Evolutionary conservation across 2,888 invertebrate genomes (phyloP).

Genomic region (Leptopilina syphax): DNA sequence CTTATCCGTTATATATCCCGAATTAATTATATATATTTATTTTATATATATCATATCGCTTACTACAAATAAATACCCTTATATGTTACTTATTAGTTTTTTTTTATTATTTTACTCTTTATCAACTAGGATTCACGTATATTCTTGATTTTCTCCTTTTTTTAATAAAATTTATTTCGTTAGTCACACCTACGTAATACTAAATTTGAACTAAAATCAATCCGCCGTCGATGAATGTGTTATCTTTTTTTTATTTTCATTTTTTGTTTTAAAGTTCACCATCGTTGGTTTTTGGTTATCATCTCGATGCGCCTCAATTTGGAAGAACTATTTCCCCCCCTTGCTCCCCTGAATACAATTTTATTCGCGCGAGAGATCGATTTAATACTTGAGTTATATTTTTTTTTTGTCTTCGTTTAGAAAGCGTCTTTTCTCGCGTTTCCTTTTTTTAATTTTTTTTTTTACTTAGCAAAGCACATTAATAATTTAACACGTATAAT

Average conservation of each 20-base stretch:
- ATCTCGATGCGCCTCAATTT: slow-evolving; percentile 28
- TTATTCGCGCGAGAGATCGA: slow-evolving; percentile 39
- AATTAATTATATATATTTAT: slow-evolving; percentile 50
- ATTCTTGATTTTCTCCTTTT: slow-evolving; percentile 45
- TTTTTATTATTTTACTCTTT: too few relatives aligned
- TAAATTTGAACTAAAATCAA: slow-evolving; percentile 58
- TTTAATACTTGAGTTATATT: slow-evolving; percentile 33
- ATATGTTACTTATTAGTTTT: slow-evolving; percentile 58
- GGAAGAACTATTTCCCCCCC: slow-evolving; percentile 30
- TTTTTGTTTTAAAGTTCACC: slow-evolving; percentile 36
- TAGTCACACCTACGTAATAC: slow-evolving; percentile 56
- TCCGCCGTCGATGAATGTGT: slow-evolving; percentile 55
- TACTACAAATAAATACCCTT: slow-evolving; percentile 64
- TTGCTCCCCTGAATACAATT: slow-evolving; percentile 31
- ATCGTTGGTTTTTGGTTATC: slow-evolving; percentile 49
- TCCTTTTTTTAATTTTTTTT: slow-evolving; percentile 43
- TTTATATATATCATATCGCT: slow-evolving; percentile 42
- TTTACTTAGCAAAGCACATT: slow-evolving; percentile 42
- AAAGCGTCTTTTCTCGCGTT: slow-evolving; percentile 28
- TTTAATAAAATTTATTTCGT: slow-evolving; percentile 44
- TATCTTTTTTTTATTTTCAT: slow-evolving; percentile 35
- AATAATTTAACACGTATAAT: slow-evolving; percentile 47
- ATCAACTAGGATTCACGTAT: slow-evolving; percentile 59
- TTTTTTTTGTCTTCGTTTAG: slow-evolving; percentile 26
- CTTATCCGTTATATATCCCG: slow-evolving; percentile 55